Conservation (phyloP, 2,113 vertebrate genomes). For the Lepisosteus osseus region DNA sequence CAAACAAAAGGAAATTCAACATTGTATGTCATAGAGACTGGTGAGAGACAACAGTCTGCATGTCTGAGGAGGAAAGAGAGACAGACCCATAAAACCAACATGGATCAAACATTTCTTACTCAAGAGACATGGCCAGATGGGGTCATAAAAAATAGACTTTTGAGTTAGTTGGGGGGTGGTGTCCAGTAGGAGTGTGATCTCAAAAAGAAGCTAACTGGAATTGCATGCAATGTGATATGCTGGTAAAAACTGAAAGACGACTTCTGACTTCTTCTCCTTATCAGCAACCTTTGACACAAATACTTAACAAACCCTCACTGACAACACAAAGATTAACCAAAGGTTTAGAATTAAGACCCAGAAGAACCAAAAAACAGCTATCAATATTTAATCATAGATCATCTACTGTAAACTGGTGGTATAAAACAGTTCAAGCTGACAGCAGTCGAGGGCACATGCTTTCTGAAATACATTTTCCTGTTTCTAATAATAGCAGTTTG, state of each 20-base stretch:
- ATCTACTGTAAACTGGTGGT: background rate
- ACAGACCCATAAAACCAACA: constrained; percentile 10
- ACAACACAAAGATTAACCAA: background rate
- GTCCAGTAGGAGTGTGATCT: background rate
- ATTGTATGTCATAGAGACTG: no score
- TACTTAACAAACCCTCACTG: constrained; percentile 12
- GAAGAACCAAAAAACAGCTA: background rate
- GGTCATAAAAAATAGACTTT: constrained; percentile 4
- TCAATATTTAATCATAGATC: background rate
- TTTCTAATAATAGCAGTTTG: no score
- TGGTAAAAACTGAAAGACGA: background rate
- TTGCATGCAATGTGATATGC: background rate
- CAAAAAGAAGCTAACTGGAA: background rate
- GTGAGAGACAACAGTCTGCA: background rate
- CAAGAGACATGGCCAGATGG: constrained; percentile 14
- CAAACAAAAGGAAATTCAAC: no score
- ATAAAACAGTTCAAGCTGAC: no score
- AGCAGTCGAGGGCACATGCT: no score
- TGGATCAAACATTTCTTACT: background rate
- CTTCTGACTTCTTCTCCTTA: constrained; percentile 3
- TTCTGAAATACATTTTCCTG: background rate
- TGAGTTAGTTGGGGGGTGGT: background rate
- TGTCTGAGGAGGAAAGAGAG: background rate
- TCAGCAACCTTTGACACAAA: constrained; percentile 10
- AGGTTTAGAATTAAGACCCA: background rate